Conservation (phyloP, 2,797 vertebrate genomes). For the Girardinus metallicus region DNA sequence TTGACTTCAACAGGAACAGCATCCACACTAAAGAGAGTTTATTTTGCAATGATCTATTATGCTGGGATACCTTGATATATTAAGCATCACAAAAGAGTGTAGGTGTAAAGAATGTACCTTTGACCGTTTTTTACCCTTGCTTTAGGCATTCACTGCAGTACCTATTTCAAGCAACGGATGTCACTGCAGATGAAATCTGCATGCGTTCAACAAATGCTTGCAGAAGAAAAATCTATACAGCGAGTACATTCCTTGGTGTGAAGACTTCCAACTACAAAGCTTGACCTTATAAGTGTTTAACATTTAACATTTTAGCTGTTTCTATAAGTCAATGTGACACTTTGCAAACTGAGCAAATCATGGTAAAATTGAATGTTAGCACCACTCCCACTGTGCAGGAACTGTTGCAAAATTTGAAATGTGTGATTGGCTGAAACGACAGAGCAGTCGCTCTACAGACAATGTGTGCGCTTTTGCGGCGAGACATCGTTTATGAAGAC, state of each 20-base stretch:
- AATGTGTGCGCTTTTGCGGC: neutral
- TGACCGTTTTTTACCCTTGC: neutral
- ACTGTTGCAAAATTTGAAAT: neutral
- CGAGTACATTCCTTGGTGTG: neutral
- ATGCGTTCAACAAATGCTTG: neutral
- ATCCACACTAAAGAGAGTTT: neutral
- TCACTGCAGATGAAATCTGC: neutral
- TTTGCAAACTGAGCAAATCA: neutral
- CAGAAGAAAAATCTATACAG: neutral
- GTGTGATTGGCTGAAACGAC: neutral
- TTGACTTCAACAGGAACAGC: neutral
- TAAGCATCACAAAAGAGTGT: neutral
- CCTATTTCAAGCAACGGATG: neutral
- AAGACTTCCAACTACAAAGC: neutral
- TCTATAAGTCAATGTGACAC: neutral
- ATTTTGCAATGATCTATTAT: neutral
- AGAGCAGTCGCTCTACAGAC: neutral
- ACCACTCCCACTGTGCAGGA: neutral
- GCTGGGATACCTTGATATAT: neutral
- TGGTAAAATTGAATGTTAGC: neutral
- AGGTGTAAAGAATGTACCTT: neutral
- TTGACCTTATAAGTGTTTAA: neutral
- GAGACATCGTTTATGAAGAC: neutral
- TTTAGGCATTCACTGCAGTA: neutral
- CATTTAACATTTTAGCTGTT: neutral